Conservation (phyloP, 2,113 vertebrate species). For the Ascaphus truei region DNA sequence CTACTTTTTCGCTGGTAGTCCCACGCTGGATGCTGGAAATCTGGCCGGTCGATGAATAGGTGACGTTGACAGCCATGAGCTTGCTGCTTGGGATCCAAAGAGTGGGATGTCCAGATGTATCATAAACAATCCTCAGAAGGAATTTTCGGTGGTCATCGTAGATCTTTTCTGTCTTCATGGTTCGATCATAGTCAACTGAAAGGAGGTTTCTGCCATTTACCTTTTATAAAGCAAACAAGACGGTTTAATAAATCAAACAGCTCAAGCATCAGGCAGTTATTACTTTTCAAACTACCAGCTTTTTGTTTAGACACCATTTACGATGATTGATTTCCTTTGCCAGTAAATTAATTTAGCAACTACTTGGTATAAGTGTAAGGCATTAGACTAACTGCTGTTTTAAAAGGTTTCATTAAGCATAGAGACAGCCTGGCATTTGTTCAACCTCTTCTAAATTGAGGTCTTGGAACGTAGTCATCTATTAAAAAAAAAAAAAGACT, state of each 20-base stretch:
- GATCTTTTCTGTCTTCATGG: slow-evolving; percentile 94
- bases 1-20: slow-evolving; percentile 82
- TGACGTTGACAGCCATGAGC: slow-evolving; percentile 92
- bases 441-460: slow-evolving; percentile 67
- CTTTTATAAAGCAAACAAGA: slow-evolving; percentile 67
- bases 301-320: slow-evolving; percentile 58
- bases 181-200: slow-evolving; percentile 95
- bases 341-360: slow-evolving; percentile 65
- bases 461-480: slow-evolving; percentile 58
- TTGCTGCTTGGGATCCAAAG: slow-evolving; percentile 97
- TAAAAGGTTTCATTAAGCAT: slow-evolving; percentile 67
- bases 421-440: slow-evolving; percentile 66
- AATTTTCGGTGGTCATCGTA: slow-evolving; percentile 98
- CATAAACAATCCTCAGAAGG: slow-evolving; percentile 91
- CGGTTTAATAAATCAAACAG: slow-evolving; percentile 44
- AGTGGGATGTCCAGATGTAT: slow-evolving; percentile 86
- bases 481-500: slow-evolving; percentile 46
- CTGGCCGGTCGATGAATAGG: slow-evolving; percentile 86
- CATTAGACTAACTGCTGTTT: slow-evolving; percentile 60
- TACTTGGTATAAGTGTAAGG: slow-evolving; percentile 53
- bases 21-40: slow-evolving; percentile 92
- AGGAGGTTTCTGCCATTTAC: slow-evolving; percentile 97
- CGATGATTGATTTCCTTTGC: slow-evolving; percentile 58
- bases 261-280: slow-evolving; percentile 36
- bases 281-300: slow-evolving; percentile 49